Conservation (phyloP, 2,113 vertebrate genomes). For the Eudyptes chrysolophus region DNA sequence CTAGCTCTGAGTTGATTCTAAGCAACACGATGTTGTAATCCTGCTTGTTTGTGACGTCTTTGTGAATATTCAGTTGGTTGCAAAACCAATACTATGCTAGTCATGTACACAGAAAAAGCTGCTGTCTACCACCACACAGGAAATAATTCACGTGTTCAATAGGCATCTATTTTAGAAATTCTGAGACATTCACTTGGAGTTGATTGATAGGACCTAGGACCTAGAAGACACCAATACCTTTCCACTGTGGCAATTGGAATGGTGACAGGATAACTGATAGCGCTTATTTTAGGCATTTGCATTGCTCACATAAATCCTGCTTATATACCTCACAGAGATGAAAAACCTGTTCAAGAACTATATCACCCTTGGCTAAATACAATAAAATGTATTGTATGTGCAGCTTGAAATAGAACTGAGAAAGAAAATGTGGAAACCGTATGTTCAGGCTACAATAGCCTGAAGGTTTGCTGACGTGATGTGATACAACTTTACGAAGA, state of each 20-base stretch:
- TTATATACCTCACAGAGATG: not conserved
- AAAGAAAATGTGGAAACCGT: not conserved
- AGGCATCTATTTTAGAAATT: not conserved
- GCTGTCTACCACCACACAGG: not conserved
- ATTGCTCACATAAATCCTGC: not conserved
- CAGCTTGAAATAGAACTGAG: not conserved
- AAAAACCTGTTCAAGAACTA: not conserved
- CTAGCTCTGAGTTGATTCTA: not conserved
- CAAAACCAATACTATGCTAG: not conserved
- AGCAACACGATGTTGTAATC: not conserved
- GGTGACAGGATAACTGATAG: not conserved
- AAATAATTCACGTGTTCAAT: not conserved
- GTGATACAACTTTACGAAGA: not conserved
- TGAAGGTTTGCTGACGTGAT: not conserved
- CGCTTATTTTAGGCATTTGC: not conserved
- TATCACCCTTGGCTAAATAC: not conserved
- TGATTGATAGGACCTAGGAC: not conserved
- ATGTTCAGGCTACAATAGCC: not conserved
- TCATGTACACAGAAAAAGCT: not conserved
- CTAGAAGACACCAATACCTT: not conserved
- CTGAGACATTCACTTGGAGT: not conserved
- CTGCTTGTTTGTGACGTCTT: not conserved
- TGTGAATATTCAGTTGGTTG: not conserved
- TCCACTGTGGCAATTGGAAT: not conserved
- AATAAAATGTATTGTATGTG: not conserved